Evolutionary conservation across 2,797 vertebrate species (phyloP).

Genomic region (Sitta carolinensis): DNA sequence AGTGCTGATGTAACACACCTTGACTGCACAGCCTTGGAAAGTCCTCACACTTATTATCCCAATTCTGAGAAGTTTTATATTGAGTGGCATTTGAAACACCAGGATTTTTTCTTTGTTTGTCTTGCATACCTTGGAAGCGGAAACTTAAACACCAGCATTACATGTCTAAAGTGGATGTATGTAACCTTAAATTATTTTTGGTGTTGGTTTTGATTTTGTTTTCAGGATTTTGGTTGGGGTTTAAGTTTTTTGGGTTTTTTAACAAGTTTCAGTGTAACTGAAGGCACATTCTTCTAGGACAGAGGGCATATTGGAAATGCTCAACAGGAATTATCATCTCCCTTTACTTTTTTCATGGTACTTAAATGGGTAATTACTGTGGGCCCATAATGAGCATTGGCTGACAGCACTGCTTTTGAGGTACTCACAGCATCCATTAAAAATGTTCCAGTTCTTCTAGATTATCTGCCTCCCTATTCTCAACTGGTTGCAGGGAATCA

Average conservation of each 20-base stretch:
- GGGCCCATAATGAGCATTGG: not conserved
- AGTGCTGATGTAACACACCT: not conserved
- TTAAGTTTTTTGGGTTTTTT: rapidly evolving
- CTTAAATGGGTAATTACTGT: not conserved
- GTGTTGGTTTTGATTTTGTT: rapidly evolving
- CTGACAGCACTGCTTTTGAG: not conserved
- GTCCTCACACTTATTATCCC: not conserved
- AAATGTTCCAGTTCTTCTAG: not conserved
- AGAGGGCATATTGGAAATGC: not conserved
- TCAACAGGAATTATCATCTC: not conserved
- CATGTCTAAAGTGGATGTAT: rapidly evolving
- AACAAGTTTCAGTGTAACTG: not conserved
- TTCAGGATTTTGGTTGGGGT: not conserved
- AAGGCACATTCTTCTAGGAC: not conserved
- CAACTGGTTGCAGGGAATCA: not conserved
- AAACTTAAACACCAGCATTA: not conserved
- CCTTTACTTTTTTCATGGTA: not conserved
- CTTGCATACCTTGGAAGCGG: not conserved
- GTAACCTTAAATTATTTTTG: rapidly evolving
- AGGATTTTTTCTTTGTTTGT: not conserved
- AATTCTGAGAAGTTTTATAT: not conserved
- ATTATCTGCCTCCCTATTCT: not conserved
- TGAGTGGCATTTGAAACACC: not conserved
- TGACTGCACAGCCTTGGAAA: not conserved
- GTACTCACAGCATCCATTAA: not conserved